Conservation (phyloP, 2,113 vertebrate genomes). For the Pseudopipra pipra region DNA sequence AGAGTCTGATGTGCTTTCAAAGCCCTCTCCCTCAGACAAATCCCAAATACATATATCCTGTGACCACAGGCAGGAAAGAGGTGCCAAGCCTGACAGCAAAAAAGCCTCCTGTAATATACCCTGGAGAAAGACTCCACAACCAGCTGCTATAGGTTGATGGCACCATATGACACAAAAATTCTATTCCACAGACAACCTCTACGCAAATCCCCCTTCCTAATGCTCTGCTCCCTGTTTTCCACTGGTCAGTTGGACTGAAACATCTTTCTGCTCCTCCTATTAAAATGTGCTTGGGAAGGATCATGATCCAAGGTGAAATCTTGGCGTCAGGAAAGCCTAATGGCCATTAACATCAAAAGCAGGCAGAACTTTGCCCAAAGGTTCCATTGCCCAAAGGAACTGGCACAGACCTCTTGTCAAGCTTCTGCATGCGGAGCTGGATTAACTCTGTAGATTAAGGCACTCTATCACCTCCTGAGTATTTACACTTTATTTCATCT, state of each 20-base stretch:
- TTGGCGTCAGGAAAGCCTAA: neutral
- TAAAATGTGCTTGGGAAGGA: neutral
- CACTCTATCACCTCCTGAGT: neutral
- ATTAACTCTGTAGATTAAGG: slow-evolving; percentile 14
- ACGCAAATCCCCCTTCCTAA: neutral
- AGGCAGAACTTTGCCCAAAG: neutral
- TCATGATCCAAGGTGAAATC: neutral
- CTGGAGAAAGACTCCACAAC: neutral
- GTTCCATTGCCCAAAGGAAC: neutral
- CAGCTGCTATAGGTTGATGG: neutral
- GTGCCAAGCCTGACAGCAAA: neutral
- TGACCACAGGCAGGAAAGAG: neutral
- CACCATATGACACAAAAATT: neutral
- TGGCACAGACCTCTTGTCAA: neutral
- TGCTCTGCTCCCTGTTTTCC: neutral
- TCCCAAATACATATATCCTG: neutral
- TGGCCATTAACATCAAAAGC: neutral
- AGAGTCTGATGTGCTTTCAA: neutral
- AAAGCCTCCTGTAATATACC: neutral
- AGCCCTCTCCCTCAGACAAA: neutral
- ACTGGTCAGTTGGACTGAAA: neutral
- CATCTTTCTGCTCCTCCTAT: neutral
- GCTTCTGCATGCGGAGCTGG: neutral
- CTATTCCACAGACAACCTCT: neutral
- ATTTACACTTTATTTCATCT: slow-evolving; percentile 52